Evolutionary conservation across 2,797 vertebrate species (phyloP).

Genomic region (Cossypha dichroa): DNA sequence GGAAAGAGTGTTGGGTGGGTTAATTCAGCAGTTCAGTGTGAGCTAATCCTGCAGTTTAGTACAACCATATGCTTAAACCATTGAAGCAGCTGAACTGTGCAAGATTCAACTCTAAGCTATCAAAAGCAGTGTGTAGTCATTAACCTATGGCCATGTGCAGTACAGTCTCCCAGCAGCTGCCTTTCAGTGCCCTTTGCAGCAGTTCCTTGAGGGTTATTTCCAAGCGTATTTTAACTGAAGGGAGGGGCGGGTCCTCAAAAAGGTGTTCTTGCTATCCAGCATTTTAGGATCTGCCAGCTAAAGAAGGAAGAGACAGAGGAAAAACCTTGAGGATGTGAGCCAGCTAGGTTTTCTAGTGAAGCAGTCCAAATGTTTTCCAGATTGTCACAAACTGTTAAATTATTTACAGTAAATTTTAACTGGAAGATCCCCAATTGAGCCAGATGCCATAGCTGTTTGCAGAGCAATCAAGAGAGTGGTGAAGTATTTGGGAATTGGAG

Average conservation of each 20-base stretch:
- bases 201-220: background rate
- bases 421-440: slow-evolving; percentile 31
- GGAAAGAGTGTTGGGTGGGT: background rate
- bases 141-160: background rate
- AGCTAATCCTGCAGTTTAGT: background rate
- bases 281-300: background rate
- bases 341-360: slow-evolving; percentile 13
- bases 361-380: slow-evolving; percentile 28
- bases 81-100: background rate
- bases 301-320: background rate
- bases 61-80: background rate
- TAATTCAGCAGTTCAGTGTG: background rate
- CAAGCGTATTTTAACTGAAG: background rate
- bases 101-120: background rate
- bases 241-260: background rate
- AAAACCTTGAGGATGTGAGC: background rate
- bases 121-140: background rate
- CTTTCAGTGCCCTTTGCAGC: background rate
- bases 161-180: background rate
- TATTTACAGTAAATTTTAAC: slow-evolving; percentile 55
- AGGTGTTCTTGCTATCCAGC: rapidly evolving
- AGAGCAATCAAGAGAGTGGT: background rate
- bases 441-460: slow-evolving; percentile 27
- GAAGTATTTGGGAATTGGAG: background rate
- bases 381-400: slow-evolving; percentile 39